Conservation (phyloP, 2,888 invertebrate genomes). For the Sphaeridia pumilis region DNA sequence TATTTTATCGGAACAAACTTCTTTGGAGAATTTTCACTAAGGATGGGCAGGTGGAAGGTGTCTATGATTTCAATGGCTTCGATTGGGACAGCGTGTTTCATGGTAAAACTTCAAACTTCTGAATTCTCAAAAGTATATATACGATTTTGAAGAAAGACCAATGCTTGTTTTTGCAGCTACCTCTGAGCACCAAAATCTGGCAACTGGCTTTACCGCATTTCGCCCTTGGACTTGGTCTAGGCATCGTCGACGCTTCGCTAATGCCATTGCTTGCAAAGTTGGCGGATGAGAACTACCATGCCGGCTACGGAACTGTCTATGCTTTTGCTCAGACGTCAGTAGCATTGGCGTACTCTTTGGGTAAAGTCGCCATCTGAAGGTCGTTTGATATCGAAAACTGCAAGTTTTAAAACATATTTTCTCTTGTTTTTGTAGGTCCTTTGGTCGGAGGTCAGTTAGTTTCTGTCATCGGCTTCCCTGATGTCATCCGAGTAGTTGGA, state of each 20-base stretch:
- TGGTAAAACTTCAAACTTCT: constrained; percentile 44
- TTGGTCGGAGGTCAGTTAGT: constrained; percentile 60
- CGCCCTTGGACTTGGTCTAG: constrained; percentile 66
- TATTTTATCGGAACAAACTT: constrained; percentile 71
- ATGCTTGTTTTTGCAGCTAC: constrained; percentile 44
- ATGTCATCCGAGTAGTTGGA: constrained; percentile 61
- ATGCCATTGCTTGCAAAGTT: constrained; percentile 64
- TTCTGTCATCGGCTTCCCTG: constrained; percentile 56
- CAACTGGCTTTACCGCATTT: constrained; percentile 64
- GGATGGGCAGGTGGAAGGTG: constrained; percentile 53
- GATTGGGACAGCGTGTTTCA: constrained; percentile 52
- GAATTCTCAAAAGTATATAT: not conserved
- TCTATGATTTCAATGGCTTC: constrained; percentile 52
- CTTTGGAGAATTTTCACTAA: constrained; percentile 55
- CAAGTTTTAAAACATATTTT: not conserved
- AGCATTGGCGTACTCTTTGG: constrained; percentile 64
- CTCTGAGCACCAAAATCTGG: constrained; percentile 50
- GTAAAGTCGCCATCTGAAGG: constrained; percentile 39
- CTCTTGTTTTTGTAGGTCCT: constrained; percentile 48
- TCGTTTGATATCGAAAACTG: constrained; percentile 1
- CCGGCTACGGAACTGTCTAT: constrained; percentile 67
- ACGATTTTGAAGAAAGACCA: not conserved
- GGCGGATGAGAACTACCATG: constrained; percentile 50
- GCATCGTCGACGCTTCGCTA: constrained; percentile 65
- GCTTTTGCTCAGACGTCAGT: constrained; percentile 72